Evolutionary conservation across 1,140 invertebrate species (phyloP).

Genomic region (Euschistus heros): DNA sequence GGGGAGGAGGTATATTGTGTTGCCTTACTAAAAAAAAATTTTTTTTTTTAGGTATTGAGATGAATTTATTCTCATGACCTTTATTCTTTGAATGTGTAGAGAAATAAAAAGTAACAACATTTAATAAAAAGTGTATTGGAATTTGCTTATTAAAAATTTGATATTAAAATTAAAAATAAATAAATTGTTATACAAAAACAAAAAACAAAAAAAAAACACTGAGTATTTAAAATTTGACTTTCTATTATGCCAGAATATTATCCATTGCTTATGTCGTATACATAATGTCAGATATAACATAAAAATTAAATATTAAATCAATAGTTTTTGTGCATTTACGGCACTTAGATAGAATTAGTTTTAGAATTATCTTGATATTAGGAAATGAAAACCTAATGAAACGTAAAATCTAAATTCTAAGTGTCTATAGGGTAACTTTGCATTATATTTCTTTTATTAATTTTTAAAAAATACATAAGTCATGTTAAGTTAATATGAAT

Average conservation of each 20-base stretch:
- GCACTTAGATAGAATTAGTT: constrained; percentile 20
- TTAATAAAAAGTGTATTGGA: too few species aligned
- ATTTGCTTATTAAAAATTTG: too few species aligned
- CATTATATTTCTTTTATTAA: constrained; percentile 11
- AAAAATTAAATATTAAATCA: background rate
- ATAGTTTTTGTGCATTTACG: constrained; percentile 29
- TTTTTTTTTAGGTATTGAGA: too few species aligned
- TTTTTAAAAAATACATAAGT: constrained; percentile 11
- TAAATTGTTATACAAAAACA: too few species aligned
- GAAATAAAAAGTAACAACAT: too few species aligned
- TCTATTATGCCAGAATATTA: background rate
- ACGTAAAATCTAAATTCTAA: constrained; percentile 15
- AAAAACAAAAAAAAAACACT: too few species aligned
- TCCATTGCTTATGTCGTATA: background rate
- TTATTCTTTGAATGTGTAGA: too few species aligned
- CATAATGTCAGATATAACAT: constrained; percentile 11
- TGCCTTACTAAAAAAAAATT: too few species aligned
- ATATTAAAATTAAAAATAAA: too few species aligned
- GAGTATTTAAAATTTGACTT: too few species aligned
- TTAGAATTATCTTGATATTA: constrained; percentile 7
- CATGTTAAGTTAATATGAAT: background rate
- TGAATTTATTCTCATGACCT: too few species aligned
- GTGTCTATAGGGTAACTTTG: constrained; percentile 15
- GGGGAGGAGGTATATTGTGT: too few species aligned
- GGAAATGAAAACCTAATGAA: constrained; percentile 7